Conservation (phyloP, 2,113 vertebrate genomes). For the Antechinus stuartii region DNA sequence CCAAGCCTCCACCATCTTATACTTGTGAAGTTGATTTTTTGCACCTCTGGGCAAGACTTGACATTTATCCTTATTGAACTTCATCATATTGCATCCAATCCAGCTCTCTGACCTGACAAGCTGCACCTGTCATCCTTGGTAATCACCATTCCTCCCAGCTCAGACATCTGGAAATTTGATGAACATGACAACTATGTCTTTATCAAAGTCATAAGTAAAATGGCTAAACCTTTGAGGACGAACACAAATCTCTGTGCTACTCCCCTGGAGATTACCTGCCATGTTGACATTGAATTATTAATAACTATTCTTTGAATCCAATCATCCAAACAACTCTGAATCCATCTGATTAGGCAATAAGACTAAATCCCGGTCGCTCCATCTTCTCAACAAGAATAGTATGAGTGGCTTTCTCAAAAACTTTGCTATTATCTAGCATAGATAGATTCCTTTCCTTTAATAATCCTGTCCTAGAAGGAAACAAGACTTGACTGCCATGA, state of each 20-base stretch:
- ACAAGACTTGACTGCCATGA: not conserved
- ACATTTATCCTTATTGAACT: not conserved
- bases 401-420: not conserved
- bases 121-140: not conserved
- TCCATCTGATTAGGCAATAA: not conserved
- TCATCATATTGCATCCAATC: not conserved
- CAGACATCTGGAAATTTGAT: not conserved
- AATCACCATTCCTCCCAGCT: not conserved
- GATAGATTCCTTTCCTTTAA: not conserved
- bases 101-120: not conserved
- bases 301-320: not conserved
- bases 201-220: not conserved
- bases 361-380: not conserved
- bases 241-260: not conserved
- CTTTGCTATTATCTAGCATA: too few species aligned
- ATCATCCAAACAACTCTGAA: not conserved
- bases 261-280: not conserved
- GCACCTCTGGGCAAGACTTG: not conserved
- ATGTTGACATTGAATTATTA: not conserved
- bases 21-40: not conserved
- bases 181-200: not conserved
- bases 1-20: not conserved
- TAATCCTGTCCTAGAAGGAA: not conserved
- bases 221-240: not conserved
- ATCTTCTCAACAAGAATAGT: not conserved